A percentile compares a stretch with the other conserved stretches of the same genome.
These are phyloP conservation scores for Dermatophagoides farinae DNA, from an alignment of 1,140 invertebrate genomes.

Conservation along the genomic window DNA sequence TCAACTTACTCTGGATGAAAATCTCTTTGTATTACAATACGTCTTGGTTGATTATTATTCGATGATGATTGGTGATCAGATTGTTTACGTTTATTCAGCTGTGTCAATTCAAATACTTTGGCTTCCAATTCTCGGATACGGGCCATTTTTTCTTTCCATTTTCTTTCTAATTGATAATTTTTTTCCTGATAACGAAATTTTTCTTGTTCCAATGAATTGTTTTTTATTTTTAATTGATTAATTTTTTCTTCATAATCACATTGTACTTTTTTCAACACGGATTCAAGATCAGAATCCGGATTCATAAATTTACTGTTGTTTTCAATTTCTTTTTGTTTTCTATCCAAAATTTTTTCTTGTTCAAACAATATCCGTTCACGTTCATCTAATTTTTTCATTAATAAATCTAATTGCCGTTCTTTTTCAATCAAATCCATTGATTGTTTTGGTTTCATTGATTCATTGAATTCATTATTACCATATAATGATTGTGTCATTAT, in stretches of 20 bases:
- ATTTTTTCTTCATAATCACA: not conserved
- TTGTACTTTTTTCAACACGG: not conserved
- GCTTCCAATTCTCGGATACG: slow-evolving; percentile 6
- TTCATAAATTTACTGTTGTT: not conserved
- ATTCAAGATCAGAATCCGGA: not conserved
- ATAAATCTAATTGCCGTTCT: not conserved
- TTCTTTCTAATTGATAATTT: slow-evolving; percentile 9
- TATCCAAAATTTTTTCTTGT: slow-evolving; percentile 2
- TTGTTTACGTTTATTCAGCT: not conserved
- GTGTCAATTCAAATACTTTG: not conserved
- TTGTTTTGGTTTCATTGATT: not conserved
- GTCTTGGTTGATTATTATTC: not conserved
- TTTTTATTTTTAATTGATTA: not conserved
- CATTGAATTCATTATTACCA: too few species aligned
- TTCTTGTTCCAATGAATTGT: not conserved
- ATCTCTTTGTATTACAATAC: not conserved
- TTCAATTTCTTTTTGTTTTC: slow-evolving; percentile 1
- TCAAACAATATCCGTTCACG: not conserved
- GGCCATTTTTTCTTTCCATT: slow-evolving; percentile 4
- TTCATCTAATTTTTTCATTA: slow-evolving; percentile 4
- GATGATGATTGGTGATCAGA: not conserved
- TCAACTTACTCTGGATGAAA: not conserved
- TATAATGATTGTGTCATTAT: too few species aligned
- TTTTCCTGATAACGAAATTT: slow-evolving; percentile 6
- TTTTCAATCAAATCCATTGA: not conserved